phyloP scores from a whole-genome alignment of 1,140 invertebrate genomes.

The Anthonomus grandis region DNA sequence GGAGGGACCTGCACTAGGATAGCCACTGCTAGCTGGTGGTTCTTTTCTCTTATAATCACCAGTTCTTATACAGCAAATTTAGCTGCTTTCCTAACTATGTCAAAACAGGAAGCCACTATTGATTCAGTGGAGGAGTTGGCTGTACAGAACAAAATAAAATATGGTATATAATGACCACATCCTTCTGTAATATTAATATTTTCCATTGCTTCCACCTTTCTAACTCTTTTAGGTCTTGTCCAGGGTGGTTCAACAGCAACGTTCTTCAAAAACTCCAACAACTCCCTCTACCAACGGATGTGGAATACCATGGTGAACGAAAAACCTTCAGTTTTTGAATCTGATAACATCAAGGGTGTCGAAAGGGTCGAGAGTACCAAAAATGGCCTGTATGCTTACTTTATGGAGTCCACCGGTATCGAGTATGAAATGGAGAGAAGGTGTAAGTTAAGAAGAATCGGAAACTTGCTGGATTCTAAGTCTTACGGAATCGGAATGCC shows the following conservation, averaged over 20 bases:
- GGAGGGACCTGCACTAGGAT: conserved; percentile 73
- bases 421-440: conserved; percentile 75
- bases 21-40: conserved; percentile 90
- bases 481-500: conserved; percentile 78
- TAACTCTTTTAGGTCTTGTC: conserved; percentile 48
- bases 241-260: conserved; percentile 65
- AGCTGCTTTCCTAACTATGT: conserved; percentile 90
- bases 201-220: neutral
- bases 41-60: conserved; percentile 92
- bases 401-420: conserved; percentile 83
- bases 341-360: conserved; percentile 78
- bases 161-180: conserved; percentile 44
- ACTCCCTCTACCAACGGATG: conserved; percentile 64
- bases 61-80: conserved; percentile 96
- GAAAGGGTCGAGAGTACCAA: conserved; percentile 72
- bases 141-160: conserved; percentile 85
- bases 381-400: conserved; percentile 67
- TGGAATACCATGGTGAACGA: conserved; percentile 77
- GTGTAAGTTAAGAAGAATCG: conserved; percentile 75
- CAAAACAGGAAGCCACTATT: conserved; percentile 70
- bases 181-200: no score
- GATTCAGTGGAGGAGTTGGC: conserved; percentile 80
- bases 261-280: conserved; percentile 71
- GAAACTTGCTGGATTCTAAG: conserved; percentile 73
- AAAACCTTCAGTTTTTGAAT: conserved; percentile 77